A percentile compares a stretch with the other conserved stretches of the same genome.
These are phyloP conservation scores for Mola mola DNA, from an alignment of 2,113 vertebrate genomes.

Conservation along the genomic window DNA sequence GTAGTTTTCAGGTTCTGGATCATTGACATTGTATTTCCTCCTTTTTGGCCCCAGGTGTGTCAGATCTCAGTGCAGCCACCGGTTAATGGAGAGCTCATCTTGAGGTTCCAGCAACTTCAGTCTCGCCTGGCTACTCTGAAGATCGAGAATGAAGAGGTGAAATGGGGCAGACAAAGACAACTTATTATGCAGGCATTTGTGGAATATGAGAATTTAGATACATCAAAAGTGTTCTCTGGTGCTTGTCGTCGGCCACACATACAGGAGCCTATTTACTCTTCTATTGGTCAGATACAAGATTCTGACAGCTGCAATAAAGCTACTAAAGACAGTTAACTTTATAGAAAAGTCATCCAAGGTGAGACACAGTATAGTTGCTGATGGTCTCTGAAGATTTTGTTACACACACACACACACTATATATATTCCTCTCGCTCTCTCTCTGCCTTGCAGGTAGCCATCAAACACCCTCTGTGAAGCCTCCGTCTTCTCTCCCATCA, in stretches of 20 bases:
- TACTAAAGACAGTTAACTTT: constrained; percentile 49
- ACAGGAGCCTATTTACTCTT: background rate
- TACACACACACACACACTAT: constrained; percentile 4
- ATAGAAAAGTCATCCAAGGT: constrained; percentile 50
- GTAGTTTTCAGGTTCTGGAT: background rate
- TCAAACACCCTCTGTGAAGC: constrained; percentile 51
- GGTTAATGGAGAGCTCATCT: constrained; percentile 92
- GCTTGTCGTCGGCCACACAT: no score
- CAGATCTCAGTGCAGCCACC: constrained; percentile 95
- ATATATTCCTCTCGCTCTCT: constrained; percentile 9
- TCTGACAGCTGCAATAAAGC: constrained; percentile 18
- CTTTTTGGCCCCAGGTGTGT: constrained; percentile 85
- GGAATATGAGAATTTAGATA: background rate
- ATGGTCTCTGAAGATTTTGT: constrained; percentile 27
- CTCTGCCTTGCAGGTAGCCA: constrained; percentile 51
- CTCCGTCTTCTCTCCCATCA: constrained; percentile 35
- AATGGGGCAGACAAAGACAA: constrained; percentile 1
- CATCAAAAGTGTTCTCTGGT: background rate
- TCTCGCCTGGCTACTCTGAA: constrained; percentile 94
- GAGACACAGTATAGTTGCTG: constrained; percentile 28
- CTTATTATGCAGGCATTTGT: background rate
- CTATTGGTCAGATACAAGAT: background rate
- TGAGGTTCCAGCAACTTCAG: constrained; percentile 95
- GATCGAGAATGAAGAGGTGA: constrained; percentile 98
- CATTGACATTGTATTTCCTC: background rate